Base-by-base conservation (phyloP, 1,140 invertebrate species). In the Heliconius himera region DNA sequence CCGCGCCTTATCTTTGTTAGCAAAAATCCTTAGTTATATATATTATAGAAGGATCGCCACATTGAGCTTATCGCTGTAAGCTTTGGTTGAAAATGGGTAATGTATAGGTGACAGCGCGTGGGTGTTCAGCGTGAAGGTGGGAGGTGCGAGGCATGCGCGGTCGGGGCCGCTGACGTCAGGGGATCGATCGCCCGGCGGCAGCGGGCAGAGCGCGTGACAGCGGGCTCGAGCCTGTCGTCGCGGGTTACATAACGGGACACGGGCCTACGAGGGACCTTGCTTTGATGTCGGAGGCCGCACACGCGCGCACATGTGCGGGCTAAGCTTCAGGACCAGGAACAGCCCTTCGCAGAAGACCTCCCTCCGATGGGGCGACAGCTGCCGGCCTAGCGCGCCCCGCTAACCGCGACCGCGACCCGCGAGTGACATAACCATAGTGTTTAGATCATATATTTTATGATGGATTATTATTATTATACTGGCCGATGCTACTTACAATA, bases 271-370 rank as follows among this genome's bases (percentile, higher is more conserved):
- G 54, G 70, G 77, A 85, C 83, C 74, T 70, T 83, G 85, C 81
- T 78, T 86, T 84, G 54, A 87, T 89, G 88, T 90, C 87, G 83
- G 85, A 78, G 89, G 89, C 88, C 85, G 95, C 95, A 76, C 77
- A 85, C 85, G 81, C 86, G 86, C 86, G 97, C 97, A 96, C 97
- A 98, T 98, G 98, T 98, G 97, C 96, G 97, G 97, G 95, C 96
- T 98, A 97, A 97, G 96, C 95, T 98, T 98, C 97, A 98, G 96
- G 96, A 98, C 98, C 93, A 97, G 97, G 95, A 98, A 98, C 95
- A 98, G 97, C 96, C 98, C 98, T 95, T 98, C 97, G 95, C 98
- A 98, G 96, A 98, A 98, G 96, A 98, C 98, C 94, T 98, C 97
- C 93, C 96, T 98, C 85, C 97, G 98, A 95, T 98, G 98, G 98